Evolutionary conservation across 2,113 vertebrate species (phyloP), one percentile per base, ranked within the genome.

Genomic region (Myotis yumanensis): DNA sequence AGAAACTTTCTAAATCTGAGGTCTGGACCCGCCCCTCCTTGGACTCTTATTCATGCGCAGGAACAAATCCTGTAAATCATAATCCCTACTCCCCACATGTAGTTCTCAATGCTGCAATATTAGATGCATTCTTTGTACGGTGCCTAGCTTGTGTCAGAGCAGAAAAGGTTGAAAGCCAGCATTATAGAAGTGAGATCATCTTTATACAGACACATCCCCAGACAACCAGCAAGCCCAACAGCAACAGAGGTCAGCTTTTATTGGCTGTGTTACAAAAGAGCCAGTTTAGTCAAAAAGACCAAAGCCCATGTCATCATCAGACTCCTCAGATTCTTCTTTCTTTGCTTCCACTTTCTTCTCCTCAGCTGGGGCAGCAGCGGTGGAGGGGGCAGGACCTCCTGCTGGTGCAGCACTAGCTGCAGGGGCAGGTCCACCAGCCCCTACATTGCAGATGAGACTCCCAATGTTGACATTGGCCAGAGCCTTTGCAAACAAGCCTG

Each of bases 231-330:
- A 77, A 69, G 32, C 82, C 71, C 35, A 77, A 69, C 25, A 81
- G 68, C 35, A 62, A 35, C 32, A 23, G 69, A 94, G 6, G 80
- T 85, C 72, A 93, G 91, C 7, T 90, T 98, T 98, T 98, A 98
- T 98, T 98, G 89, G 85, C 92, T 66, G 96, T 1, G 16, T 97
- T 97, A 98, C 96, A 99, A 97, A 98, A 83, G 98, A 98, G 30
- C 59, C 59, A 28, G 10, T 97, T 99, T 99, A 99, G 98, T 99
- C 99, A 95, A 99, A 99, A 96, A 99, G 99, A 98, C 99, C 99
- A 96, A 99, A 99, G 97, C 99, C 99, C 99, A 99, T 99, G 98
- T 99, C 99, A n/a, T 99, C 99, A 28, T 99, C 99, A 8, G 99
- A 99, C 97, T 99, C 99, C 96, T 99, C 99, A 0, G 99, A 99